Evolutionary conservation across 2,888 invertebrate species (phyloP).

Genomic region (Micropterix aruncella): DNA sequence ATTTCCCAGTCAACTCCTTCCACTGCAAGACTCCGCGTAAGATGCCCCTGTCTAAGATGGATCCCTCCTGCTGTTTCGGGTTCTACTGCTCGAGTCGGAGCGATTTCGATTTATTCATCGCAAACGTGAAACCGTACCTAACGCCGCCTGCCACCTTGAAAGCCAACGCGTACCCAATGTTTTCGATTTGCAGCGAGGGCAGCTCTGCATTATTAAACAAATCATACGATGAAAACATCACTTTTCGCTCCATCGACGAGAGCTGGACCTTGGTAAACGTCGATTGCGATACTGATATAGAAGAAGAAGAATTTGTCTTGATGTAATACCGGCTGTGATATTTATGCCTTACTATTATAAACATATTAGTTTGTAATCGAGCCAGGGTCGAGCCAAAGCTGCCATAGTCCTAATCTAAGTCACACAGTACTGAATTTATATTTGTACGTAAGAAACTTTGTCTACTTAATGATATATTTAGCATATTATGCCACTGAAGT

Average conservation of each 20-base stretch:
- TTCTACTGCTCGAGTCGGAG: slow-evolving; percentile 68
- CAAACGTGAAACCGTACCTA: slow-evolving; percentile 46
- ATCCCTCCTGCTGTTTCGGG: slow-evolving; percentile 84
- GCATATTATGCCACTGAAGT: too few relatives aligned
- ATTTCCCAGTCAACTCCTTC: slow-evolving; percentile 66
- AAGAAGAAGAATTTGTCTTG: slow-evolving; percentile 48
- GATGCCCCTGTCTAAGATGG: slow-evolving; percentile 73
- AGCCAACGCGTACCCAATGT: slow-evolving; percentile 65
- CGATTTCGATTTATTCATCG: slow-evolving; percentile 64
- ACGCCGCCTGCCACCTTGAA: slow-evolving; percentile 30
- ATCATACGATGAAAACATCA: slow-evolving; percentile 38
- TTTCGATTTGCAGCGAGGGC: slow-evolving; percentile 63
- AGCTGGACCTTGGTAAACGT: slow-evolving; percentile 32
- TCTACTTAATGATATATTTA: too few relatives aligned
- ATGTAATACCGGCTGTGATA: too few relatives aligned
- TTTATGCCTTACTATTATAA: too few relatives aligned
- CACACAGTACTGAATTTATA: too few relatives aligned
- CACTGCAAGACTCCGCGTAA: slow-evolving; percentile 81
- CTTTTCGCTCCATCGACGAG: slow-evolving; percentile 38
- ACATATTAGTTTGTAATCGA: too few relatives aligned
- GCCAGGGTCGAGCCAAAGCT: too few relatives aligned
- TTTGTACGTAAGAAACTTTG: too few relatives aligned
- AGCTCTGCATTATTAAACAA: slow-evolving; percentile 43
- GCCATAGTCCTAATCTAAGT: too few relatives aligned
- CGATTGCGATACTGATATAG: slow-evolving; percentile 49